Percentiles rank a stretch among this genome's conserved stretches.
Evolutionary conservation across 92 coral and sea anemone species (phyloP).

Genomic region (Paramuricea clavata): DNA sequence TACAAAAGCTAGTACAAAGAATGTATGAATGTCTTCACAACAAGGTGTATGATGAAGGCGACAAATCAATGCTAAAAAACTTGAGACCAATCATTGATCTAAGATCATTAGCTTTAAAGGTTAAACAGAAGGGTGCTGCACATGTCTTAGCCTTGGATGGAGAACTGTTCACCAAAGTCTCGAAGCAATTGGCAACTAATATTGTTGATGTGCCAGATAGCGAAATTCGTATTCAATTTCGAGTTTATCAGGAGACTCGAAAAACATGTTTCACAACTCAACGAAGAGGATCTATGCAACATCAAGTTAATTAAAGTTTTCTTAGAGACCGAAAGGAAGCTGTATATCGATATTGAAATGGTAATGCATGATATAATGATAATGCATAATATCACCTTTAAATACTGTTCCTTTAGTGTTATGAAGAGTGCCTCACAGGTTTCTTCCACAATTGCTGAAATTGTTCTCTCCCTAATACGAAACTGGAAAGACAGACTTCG

Average conservation of each 20-base stretch:
- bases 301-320: too few species aligned
- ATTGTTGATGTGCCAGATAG: too few species aligned
- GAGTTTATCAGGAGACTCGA: constrained; percentile 26
- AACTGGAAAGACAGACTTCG: constrained; percentile 15
- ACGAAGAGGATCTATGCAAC: not conserved
- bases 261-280: not conserved
- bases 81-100: constrained; percentile 30
- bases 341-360: constrained; percentile 23
- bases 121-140: not conserved
- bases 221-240: too few species aligned
- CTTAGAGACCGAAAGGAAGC: too few species aligned
- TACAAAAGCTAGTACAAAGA: too few species aligned
- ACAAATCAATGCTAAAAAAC: constrained; percentile 16
- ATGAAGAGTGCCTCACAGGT: not conserved
- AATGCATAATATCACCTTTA: too few species aligned
- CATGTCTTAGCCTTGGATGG: constrained; percentile 10
- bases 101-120: too few species aligned
- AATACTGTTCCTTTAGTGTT: not conserved
- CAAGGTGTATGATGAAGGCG: constrained; percentile 21
- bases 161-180: not conserved
- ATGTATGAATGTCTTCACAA: constrained; percentile 12
- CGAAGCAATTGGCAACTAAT: constrained; percentile 8
- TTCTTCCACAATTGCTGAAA: not conserved
- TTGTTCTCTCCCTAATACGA: constrained; percentile 1
- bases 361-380: constrained; percentile 24